phyloP scores from a whole-genome alignment of 92 coral and sea anemone species.

The Zoanthus sansibaricus region DNA sequence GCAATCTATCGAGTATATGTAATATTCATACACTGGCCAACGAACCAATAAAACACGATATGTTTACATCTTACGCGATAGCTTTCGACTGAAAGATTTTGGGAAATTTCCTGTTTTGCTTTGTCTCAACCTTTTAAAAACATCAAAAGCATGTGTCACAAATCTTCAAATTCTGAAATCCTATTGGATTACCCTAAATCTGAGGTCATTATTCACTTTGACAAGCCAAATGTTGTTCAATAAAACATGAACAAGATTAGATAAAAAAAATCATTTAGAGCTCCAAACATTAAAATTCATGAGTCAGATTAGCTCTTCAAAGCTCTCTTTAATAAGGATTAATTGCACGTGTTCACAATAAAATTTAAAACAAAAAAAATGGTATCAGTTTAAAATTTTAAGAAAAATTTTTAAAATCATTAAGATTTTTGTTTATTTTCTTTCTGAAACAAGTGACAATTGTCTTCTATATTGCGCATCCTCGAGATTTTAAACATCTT shows the following conservation, averaged over 20 bases:
- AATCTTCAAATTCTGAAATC: not conserved
- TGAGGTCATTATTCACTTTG: not conserved
- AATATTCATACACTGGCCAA: not conserved
- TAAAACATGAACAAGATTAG: not conserved
- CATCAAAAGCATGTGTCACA: conserved; percentile 19
- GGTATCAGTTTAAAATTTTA: not conserved
- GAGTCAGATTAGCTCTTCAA: not conserved
- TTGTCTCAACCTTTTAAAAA: not conserved
- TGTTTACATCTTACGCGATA: not conserved
- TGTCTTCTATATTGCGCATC: too few species aligned
- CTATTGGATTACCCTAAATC: conserved; percentile 19
- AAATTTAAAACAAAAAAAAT: not conserved
- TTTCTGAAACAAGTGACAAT: too few species aligned
- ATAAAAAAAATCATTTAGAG: not conserved
- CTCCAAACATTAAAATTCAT: not conserved
- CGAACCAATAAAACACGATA: conserved; percentile 37
- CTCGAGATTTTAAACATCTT: too few species aligned
- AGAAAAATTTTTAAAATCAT: not conserved
- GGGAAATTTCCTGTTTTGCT: conserved; percentile 6
- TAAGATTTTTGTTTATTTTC: too few species aligned
- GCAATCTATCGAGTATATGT: not conserved
- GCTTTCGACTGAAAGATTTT: conserved; percentile 5
- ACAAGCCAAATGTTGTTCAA: not conserved
- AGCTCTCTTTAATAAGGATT: not conserved
- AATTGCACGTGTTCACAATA: not conserved